phyloP scores from a whole-genome alignment of 2,113 vertebrate genomes.

The Pampusana beccarii region DNA sequence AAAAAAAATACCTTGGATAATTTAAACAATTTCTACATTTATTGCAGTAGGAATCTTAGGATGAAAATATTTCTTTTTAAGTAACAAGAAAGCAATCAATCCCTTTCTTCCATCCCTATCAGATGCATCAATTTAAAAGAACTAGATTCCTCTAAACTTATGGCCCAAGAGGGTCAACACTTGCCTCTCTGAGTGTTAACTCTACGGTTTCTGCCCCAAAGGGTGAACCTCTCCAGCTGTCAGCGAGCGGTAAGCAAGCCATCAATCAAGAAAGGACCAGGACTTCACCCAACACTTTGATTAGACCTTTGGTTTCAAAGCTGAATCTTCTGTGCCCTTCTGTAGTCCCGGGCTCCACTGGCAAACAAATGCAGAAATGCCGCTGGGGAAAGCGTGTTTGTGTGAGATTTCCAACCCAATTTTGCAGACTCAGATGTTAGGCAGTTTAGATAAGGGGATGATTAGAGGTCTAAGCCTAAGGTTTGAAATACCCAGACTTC shows the following conservation, averaged over 20 bases:
- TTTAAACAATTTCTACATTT: background rate
- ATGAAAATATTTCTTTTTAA: background rate
- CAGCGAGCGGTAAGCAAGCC: background rate
- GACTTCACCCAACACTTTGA: conserved; percentile 4
- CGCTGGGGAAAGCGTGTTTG: conserved; percentile 48
- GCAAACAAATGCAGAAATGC: conserved; percentile 35
- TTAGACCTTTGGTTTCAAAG: conserved; percentile 42
- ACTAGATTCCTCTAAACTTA: background rate
- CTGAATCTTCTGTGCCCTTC: conserved; percentile 1
- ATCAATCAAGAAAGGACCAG: conserved; percentile 12
- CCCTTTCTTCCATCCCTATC: background rate
- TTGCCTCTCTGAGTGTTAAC: background rate
- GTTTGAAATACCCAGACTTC: conserved; percentile 71
- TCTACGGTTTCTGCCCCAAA: background rate
- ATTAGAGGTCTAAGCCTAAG: conserved; percentile 70
- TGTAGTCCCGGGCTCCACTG: background rate
- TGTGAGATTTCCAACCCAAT: conserved; percentile 64
- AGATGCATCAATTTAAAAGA: background rate
- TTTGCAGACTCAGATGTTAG: conserved; percentile 65
- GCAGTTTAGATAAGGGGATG: conserved; percentile 68
- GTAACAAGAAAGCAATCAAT: background rate
- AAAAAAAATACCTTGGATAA: background rate
- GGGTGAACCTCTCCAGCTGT: background rate
- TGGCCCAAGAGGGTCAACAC: background rate
- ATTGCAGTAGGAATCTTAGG: background rate